phyloP scores from a whole-genome alignment of 2,888 invertebrate genomes.

The Coleophora flavipennella region DNA sequence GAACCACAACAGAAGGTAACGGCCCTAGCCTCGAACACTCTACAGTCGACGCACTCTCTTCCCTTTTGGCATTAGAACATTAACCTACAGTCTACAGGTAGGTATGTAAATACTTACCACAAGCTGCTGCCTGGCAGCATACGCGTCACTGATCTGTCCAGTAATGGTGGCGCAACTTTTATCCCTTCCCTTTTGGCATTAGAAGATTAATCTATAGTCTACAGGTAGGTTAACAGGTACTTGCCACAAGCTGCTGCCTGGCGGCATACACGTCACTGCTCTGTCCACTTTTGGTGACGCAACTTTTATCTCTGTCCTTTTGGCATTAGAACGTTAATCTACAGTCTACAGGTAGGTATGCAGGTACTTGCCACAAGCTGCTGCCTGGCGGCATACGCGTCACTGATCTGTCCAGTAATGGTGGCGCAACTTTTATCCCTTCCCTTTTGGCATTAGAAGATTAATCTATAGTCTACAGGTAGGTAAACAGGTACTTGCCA shows the following conservation, averaged over 20 bases:
- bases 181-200: too few species aligned
- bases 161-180: slow-evolving; percentile 94
- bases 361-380: slow-evolving; percentile 81
- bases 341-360: too few species aligned
- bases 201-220: too few species aligned
- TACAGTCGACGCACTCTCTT: too few species aligned
- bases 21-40: too few species aligned
- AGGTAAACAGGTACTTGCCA: slow-evolving; percentile 73
- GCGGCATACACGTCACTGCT: slow-evolving; percentile 93
- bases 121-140: slow-evolving; percentile 89
- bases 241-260: slow-evolving; percentile 90
- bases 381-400: slow-evolving; percentile 91
- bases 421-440: slow-evolving; percentile 93
- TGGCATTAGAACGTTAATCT: too few species aligned
- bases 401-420: slow-evolving; percentile 90
- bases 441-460: too few species aligned
- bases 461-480: too few species aligned
- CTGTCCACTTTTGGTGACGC: slow-evolving; percentile 90
- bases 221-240: too few species aligned
- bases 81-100: too few species aligned
- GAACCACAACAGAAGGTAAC: too few species aligned
- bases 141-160: slow-evolving; percentile 91
- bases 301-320: slow-evolving; percentile 92
- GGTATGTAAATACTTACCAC: slow-evolving; percentile 79
- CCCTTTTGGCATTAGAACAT: too few species aligned